phyloP scores from a whole-genome alignment of 2,888 invertebrate species.

The Glaucopsyche alexis region DNA sequence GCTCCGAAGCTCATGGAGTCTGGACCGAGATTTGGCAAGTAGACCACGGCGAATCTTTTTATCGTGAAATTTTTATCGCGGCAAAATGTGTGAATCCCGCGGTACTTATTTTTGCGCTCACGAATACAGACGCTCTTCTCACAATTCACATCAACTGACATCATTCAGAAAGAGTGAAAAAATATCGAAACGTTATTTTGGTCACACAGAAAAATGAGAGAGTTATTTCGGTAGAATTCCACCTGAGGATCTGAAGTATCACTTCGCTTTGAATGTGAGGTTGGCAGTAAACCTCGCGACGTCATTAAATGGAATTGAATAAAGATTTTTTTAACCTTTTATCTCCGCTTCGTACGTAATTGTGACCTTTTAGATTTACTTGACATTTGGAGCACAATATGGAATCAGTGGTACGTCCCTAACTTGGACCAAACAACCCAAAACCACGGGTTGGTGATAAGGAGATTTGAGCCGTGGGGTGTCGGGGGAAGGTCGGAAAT shows the following conservation, averaged over 20 bases:
- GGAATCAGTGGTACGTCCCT: slow-evolving; percentile 38
- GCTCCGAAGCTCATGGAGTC: too few species aligned
- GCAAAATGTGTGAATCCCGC: too few species aligned
- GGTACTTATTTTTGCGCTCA: too few species aligned
- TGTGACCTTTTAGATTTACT: slow-evolving; percentile 37
- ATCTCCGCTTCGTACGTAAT: slow-evolving; percentile 16
- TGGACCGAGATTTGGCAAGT: too few species aligned
- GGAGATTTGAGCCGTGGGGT: slow-evolving; percentile 41
- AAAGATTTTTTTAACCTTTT: slow-evolving; percentile 23
- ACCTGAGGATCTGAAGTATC: background rate
- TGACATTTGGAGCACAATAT: slow-evolving; percentile 38
- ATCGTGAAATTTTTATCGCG: too few species aligned
- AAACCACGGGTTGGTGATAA: slow-evolving; percentile 37
- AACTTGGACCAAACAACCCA: slow-evolving; percentile 42
- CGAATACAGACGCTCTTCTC: too few species aligned
- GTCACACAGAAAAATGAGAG: background rate
- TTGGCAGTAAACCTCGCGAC: background rate
- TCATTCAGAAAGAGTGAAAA: too few species aligned
- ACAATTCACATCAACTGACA: too few species aligned
- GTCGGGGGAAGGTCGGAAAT: slow-evolving; percentile 44
- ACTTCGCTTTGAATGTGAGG: background rate
- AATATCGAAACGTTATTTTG: too few species aligned
- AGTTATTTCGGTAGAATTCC: background rate
- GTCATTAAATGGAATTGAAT: background rate
- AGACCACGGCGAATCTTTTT: too few species aligned